Evolutionary conservation across 1,140 invertebrate genomes (phyloP).

Genomic region (Limonius californicus): DNA sequence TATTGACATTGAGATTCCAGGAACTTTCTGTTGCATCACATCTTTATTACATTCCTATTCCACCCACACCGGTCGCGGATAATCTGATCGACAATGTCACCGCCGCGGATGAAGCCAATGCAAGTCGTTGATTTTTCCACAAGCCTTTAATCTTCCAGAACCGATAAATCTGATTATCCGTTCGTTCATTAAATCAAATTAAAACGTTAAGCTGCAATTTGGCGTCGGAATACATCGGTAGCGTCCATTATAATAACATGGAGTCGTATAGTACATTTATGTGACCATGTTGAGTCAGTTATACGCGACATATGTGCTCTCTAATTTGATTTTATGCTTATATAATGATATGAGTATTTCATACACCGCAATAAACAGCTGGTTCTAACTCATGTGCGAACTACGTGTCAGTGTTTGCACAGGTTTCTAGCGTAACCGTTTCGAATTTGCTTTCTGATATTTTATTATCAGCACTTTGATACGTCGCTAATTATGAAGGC

Average conservation of each 20-base stretch:
- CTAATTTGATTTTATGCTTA: slow-evolving; percentile 1
- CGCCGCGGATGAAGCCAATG: no score
- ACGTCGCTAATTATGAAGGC: neutral
- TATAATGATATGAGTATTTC: slow-evolving; percentile 1
- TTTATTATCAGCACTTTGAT: neutral
- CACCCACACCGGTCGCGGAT: no score
- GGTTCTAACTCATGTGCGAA: neutral
- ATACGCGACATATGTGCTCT: neutral
- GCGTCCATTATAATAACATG: neutral
- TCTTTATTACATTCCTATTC: no score
- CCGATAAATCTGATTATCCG: no score
- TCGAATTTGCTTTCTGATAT: neutral
- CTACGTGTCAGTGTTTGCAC: neutral
- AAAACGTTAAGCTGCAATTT: neutral
- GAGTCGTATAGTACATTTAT: neutral
- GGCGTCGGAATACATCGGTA: neutral
- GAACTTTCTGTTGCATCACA: no score
- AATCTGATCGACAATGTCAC: no score
- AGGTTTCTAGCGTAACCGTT: neutral
- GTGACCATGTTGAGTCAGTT: neutral
- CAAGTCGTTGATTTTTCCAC: no score
- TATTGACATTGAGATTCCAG: no score
- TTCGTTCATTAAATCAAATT: neutral
- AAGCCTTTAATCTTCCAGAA: no score
- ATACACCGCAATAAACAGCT: neutral